These are phyloP conservation scores for Rhinoderma darwinii DNA, from an alignment of 2,113 vertebrate species.

Conservation along the genomic window DNA sequence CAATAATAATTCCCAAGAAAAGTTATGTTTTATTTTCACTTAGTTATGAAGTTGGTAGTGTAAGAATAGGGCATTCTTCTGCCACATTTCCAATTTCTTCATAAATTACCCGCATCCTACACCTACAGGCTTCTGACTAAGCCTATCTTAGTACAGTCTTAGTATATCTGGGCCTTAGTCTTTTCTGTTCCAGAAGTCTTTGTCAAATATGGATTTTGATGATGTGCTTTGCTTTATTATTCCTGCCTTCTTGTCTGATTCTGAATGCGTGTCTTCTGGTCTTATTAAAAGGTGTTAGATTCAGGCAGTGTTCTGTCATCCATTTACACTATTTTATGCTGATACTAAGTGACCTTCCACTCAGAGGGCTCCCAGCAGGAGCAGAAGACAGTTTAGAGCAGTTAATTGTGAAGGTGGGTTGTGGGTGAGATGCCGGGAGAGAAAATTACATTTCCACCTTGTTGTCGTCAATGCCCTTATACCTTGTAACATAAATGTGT, in stretches of 20 bases:
- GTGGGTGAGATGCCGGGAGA: background rate
- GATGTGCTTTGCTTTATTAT: background rate
- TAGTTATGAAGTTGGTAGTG: too few species aligned
- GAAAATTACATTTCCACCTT: constrained; percentile 22
- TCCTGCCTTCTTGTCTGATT: background rate
- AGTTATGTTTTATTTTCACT: too few species aligned
- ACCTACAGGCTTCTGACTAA: too few species aligned
- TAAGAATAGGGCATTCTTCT: too few species aligned
- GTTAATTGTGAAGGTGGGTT: constrained; percentile 35
- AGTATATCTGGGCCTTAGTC: background rate
- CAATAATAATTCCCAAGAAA: too few species aligned
- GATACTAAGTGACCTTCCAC: constrained; percentile 31
- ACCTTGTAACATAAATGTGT: background rate
- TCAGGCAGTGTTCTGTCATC: constrained; percentile 17
- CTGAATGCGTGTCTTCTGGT: background rate
- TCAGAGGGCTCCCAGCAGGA: constrained; percentile 28
- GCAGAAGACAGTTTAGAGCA: constrained; percentile 26
- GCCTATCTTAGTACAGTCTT: too few species aligned
- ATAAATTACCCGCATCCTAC: too few species aligned
- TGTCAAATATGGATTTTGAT: background rate
- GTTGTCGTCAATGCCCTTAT: background rate
- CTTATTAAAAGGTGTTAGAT: constrained; percentile 36
- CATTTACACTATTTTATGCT: constrained; percentile 38
- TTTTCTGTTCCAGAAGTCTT: background rate
- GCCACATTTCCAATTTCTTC: too few species aligned